Evolutionary conservation across 2,797 vertebrate species (phyloP).

Genomic region (Tokudaia muenninki): DNA sequence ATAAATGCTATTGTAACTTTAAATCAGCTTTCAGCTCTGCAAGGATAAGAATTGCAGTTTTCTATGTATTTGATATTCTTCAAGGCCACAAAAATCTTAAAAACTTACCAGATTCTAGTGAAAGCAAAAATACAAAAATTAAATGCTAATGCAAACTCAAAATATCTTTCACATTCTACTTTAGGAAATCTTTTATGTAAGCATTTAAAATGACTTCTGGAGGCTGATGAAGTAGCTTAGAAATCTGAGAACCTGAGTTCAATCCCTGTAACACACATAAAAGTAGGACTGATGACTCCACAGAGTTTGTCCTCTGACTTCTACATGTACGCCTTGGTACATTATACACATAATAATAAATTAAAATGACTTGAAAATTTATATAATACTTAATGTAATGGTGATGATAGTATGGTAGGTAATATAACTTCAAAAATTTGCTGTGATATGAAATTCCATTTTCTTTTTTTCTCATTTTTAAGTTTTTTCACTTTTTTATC

Average conservation of each 20-base stretch:
- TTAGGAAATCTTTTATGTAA: constrained; percentile 43
- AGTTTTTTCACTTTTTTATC: constrained; percentile 62
- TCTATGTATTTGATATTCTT: constrained; percentile 1
- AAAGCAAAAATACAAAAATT: constrained; percentile 52
- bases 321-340: background rate
- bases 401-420: background rate
- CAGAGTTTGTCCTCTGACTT: background rate
- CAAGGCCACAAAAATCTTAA: constrained; percentile 59
- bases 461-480: constrained; percentile 64
- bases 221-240: no score
- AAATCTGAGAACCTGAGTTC: background rate
- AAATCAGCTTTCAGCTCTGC: constrained; percentile 29
- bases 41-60: constrained; percentile 12
- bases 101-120: constrained; percentile 47
- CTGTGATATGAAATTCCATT: constrained; percentile 49
- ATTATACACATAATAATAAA: background rate
- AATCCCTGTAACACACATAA: background rate
- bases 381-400: constrained; percentile 30
- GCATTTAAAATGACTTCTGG: constrained; percentile 32
- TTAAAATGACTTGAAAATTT: constrained; percentile 54
- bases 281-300: background rate
- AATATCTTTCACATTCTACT: constrained; percentile 35
- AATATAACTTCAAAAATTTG: constrained; percentile 43
- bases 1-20: constrained; percentile 53
- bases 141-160: constrained; percentile 53